Percentiles rank a stretch among this genome's conserved stretches.
Evolutionary conservation across 2,797 vertebrate genomes (phyloP).

Genomic region (Lutjanus campechanus): DNA sequence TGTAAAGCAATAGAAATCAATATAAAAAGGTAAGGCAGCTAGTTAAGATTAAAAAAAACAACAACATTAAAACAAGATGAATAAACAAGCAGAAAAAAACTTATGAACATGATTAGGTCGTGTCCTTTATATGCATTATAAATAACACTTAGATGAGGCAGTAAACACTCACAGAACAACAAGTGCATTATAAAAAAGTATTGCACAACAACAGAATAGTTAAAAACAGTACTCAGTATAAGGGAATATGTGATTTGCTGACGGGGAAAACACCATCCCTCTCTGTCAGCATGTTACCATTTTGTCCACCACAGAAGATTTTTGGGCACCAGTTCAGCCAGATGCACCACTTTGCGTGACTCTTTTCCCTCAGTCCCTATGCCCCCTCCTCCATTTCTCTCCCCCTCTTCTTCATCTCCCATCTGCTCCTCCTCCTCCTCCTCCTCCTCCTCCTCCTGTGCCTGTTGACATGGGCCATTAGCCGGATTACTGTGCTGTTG

Average conservation of each 20-base stretch:
- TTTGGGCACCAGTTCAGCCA: slow-evolving; percentile 34
- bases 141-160: no score
- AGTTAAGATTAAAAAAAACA: no score
- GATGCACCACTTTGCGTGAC: slow-evolving; percentile 44
- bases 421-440: slow-evolving; percentile 35
- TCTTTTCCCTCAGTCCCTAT: neutral
- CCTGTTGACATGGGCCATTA: slow-evolving; percentile 48
- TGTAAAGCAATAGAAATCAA: no score
- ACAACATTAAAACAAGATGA: no score
- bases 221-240: neutral
- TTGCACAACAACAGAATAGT: no score
- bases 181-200: no score
- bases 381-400: slow-evolving; percentile 2
- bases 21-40: no score
- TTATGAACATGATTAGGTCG: no score
- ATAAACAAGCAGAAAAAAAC: no score
- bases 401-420: slow-evolving; percentile 34
- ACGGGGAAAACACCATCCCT: slow-evolving; percentile 8
- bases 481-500: slow-evolving; percentile 56
- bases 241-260: slow-evolving; percentile 19
- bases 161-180: no score
- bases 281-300: slow-evolving; percentile 27
- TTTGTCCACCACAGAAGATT: neutral
- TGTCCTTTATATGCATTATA: no score
- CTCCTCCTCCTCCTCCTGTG: slow-evolving; percentile 22